Conservation (phyloP, 2,113 vertebrate genomes). For the Neotoma lepida region DNA sequence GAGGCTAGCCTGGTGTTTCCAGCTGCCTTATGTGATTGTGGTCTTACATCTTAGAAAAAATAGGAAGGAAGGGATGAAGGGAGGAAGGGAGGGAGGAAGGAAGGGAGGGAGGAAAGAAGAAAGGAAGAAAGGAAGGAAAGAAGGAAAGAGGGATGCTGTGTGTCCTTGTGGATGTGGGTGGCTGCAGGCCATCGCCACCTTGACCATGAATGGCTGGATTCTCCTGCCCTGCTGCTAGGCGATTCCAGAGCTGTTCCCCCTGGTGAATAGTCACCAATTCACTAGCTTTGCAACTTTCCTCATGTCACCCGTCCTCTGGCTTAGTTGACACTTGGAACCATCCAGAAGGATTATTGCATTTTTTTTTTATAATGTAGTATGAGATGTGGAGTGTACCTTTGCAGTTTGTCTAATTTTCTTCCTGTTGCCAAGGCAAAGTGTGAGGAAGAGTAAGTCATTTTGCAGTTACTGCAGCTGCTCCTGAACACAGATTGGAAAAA, state of each 20-base stretch:
- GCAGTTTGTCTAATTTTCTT: slow-evolving; percentile 82
- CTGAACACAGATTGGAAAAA: slow-evolving; percentile 83
- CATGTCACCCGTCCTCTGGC: background rate
- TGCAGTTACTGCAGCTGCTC: slow-evolving; percentile 73
- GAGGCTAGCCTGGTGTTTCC: background rate
- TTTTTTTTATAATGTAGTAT: slow-evolving; percentile 61
- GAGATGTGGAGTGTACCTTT: slow-evolving; percentile 70
- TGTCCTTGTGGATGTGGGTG: background rate
- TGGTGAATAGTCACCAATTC: background rate
- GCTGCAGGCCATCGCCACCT: rapidly evolving
- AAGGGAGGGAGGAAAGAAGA: background rate
- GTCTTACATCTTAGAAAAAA: background rate
- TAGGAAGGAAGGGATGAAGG: background rate
- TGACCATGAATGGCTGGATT: background rate
- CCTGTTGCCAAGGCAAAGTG: slow-evolving; percentile 76
- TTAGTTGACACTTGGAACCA: slow-evolving; percentile 31
- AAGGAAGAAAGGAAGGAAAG: background rate
- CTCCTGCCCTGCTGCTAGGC: background rate
- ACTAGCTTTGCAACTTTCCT: background rate
- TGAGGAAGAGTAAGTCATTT: slow-evolving; percentile 82
- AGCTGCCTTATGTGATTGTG: background rate
- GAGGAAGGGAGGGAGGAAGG: rapidly evolving
- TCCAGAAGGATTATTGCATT: background rate
- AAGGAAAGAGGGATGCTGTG: background rate
- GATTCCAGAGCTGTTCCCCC: background rate